Base-by-base conservation (phyloP, 2,113 vertebrate species). In the Vombatus ursinus region DNA sequence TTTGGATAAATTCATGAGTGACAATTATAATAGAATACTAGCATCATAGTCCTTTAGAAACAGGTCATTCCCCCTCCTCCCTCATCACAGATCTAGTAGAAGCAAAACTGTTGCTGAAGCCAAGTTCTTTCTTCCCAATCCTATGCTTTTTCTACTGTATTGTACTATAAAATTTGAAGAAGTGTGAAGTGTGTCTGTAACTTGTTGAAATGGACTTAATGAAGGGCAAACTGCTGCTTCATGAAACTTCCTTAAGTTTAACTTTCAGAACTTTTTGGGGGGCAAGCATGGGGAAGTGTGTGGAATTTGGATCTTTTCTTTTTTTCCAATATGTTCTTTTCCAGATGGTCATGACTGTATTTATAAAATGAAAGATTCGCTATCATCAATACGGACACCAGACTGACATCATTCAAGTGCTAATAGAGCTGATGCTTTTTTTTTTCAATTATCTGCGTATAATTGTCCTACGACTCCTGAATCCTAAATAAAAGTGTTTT, bases 401-500 rank as follows among this genome's bases (percentile, higher is more conserved):
- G 37, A 44, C 19, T 77, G 14, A 44, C 37, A 44, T 77, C 61
- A 68, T 68, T 68, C 16, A 19, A 19, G n/a, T 84, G 68, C n/a
- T 84, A 68, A 68, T 68, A 68, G 12, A 16, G 31, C n/a, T 84
- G n/a, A 11, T 1, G 23, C 3, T 19, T n/a, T 77, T 77, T 57
- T 54, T 28, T 28, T 28, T 57, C 8, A 61, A 68, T 68, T 68
- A 23, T 44, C 14, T 44, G 68, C 5, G 48, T 2, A 49, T 8
- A 1, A 44, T 12, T 68, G 12, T 16, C 14, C 31, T 84, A 44
- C 14, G 22, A 7, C 7, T 84, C 19, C n/a, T 84, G 16, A 84
- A 26, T 24, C 47, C 22, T 91, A 94, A 94, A 4, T 84, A 93
- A 94, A 52, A 90, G 25, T 95, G 25, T 77, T 51, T n/a, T n/a